Evolutionary conservation across 1,140 invertebrate species (phyloP).

Genomic region (Ips nitidus): DNA sequence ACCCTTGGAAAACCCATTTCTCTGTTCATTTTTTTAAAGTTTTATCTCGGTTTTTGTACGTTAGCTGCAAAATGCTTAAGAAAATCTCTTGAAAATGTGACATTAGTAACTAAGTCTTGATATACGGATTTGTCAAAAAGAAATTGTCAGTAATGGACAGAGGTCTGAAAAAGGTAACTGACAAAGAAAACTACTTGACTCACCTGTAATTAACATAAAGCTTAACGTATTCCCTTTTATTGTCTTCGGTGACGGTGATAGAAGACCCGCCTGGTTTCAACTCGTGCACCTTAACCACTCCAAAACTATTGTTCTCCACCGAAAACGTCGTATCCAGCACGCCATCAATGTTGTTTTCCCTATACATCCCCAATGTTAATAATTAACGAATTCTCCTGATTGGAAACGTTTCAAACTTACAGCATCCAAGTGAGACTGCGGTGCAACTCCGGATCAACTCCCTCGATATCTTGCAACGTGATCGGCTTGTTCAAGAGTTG

Average conservation of each 20-base stretch:
- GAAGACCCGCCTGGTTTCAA: constrained; percentile 80
- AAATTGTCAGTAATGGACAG: not conserved
- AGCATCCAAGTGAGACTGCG: constrained; percentile 95
- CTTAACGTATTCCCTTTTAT: constrained; percentile 91
- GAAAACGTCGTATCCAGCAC: constrained; percentile 94
- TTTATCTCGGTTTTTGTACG: too few relatives aligned
- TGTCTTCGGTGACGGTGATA: constrained; percentile 87
- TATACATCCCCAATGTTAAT: constrained; percentile 49
- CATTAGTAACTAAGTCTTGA: too few relatives aligned
- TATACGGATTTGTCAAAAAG: not conserved
- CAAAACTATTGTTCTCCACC: constrained; percentile 95
- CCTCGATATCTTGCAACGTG: constrained; percentile 89
- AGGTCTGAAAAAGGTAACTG: too few relatives aligned
- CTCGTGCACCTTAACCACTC: constrained; percentile 85
- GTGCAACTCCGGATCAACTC: constrained; percentile 95
- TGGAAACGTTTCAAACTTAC: constrained; percentile 66
- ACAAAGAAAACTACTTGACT: too few relatives aligned
- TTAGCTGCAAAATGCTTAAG: too few relatives aligned
- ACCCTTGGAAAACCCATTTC: too few relatives aligned
- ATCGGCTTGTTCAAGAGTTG: constrained; percentile 94
- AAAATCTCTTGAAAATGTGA: too few relatives aligned
- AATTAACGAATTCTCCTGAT: too few relatives aligned
- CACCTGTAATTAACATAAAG: constrained; percentile 91
- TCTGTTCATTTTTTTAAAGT: too few relatives aligned
- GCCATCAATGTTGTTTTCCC: constrained; percentile 90